Percentiles rank a stretch among this genome's conserved stretches.
Evolutionary conservation across 2,113 vertebrate species (phyloP).

Genomic region (Thamnophis sirtalis): DNA sequence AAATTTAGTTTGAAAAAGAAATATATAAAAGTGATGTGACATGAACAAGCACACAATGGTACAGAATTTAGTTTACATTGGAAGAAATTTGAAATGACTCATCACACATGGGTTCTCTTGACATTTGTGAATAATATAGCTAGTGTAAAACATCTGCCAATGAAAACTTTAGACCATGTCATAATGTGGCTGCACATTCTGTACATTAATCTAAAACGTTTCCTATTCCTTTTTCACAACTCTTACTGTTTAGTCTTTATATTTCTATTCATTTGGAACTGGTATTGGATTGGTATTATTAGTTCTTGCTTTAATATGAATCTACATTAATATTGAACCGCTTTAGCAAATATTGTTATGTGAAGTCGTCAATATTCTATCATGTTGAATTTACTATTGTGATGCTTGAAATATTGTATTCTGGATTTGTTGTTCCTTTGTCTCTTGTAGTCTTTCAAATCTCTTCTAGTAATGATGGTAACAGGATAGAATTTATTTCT

Average conservation of each 20-base stretch:
- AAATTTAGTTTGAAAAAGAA: background rate
- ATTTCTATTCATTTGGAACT: background rate
- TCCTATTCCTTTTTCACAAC: background rate
- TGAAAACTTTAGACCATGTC: background rate
- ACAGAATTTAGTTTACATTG: conserved; percentile 4
- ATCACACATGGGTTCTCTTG: conserved; percentile 6
- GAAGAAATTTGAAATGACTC: conserved; percentile 1
- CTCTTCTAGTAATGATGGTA: background rate
- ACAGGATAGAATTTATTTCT: background rate
- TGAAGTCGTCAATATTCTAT: background rate
- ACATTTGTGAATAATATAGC: conserved; percentile 5
- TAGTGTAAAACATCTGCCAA: background rate
- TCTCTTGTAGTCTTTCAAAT: background rate
- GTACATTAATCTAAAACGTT: conserved; percentile 10
- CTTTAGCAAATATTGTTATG: background rate
- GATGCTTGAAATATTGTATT: background rate
- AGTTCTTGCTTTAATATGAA: background rate
- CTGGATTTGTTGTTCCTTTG: background rate
- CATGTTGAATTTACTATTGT: background rate
- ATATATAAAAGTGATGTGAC: background rate
- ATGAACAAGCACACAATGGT: conserved; percentile 11
- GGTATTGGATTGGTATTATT: background rate
- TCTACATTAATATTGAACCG: background rate
- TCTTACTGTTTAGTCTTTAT: background rate
- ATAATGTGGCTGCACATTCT: background rate